Evolutionary conservation across 2,888 invertebrate species (phyloP).

Genomic region (Clitarchus hookeri): DNA sequence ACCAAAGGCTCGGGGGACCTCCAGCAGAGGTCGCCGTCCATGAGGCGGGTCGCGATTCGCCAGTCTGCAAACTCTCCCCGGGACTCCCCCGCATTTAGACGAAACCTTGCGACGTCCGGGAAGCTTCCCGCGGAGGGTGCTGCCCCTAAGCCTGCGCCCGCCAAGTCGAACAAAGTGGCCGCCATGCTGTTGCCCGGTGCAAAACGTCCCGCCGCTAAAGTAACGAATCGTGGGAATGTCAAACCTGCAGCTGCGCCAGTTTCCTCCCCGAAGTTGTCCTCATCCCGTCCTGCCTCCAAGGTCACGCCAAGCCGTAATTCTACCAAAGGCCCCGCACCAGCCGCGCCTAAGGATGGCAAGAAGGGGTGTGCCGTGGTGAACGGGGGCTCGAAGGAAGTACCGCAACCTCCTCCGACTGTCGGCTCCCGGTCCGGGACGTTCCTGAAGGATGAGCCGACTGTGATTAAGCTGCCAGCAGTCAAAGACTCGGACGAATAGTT

Average conservation of each 20-base stretch:
- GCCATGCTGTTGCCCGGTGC: background rate
- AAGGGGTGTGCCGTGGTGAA: conserved; percentile 43
- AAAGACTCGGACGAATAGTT: conserved; percentile 39
- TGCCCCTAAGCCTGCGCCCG: conserved; percentile 3
- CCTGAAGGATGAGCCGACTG: conserved; percentile 73
- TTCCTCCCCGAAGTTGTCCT: background rate
- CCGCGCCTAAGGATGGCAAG: conserved; percentile 43
- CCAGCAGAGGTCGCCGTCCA: conserved; percentile 27
- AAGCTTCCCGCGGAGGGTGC: background rate
- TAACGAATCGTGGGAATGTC: background rate
- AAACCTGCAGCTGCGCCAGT: background rate
- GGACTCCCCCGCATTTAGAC: conserved; percentile 49
- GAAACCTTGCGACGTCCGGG: background rate
- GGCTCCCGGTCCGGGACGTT: conserved; percentile 72
- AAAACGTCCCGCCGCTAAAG: background rate
- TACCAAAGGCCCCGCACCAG: background rate
- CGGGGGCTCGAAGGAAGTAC: conserved; percentile 15
- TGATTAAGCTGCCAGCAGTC: conserved; percentile 57
- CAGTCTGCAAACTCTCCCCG: conserved; percentile 43
- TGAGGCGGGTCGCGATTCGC: conserved; percentile 24
- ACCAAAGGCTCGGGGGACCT: background rate
- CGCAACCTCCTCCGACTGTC: conserved; percentile 53
- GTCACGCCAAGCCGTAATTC: background rate
- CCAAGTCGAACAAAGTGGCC: background rate
- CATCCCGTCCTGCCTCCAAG: background rate